Evolutionary conservation across 92 coral and sea anemone genomes (phyloP).

Genomic region (Micromussa lordhowensis): DNA sequence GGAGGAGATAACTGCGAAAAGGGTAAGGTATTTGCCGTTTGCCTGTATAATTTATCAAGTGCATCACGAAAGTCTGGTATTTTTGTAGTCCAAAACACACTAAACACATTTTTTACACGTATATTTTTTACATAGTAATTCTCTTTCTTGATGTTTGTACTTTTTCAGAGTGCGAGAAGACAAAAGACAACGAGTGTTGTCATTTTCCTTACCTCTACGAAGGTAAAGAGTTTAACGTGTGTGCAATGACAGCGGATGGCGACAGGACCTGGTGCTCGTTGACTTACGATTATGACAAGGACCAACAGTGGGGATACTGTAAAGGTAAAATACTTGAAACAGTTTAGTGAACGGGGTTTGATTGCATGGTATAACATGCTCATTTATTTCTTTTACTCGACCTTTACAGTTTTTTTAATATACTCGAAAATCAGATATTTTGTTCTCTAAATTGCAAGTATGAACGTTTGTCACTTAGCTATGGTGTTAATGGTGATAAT

Average conservation of each 20-base stretch:
- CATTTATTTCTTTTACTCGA: too few species aligned
- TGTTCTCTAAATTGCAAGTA: too few species aligned
- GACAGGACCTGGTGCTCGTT: neutral
- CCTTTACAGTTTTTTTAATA: too few species aligned
- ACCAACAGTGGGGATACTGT: neutral
- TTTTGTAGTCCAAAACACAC: too few species aligned
- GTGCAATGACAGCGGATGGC: neutral
- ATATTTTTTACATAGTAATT: too few species aligned
- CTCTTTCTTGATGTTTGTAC: too few species aligned
- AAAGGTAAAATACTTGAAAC: neutral
- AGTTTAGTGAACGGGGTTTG: too few species aligned
- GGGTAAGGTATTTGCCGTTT: neutral
- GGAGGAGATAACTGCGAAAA: slow-evolving; percentile 1
- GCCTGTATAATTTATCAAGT: neutral
- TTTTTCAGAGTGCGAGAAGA: neutral
- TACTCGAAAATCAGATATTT: too few species aligned
- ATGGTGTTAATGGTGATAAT: too few species aligned
- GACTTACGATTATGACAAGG: neutral
- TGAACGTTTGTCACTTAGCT: too few species aligned
- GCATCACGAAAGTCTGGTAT: neutral
- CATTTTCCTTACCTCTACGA: neutral
- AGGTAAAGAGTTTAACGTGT: neutral
- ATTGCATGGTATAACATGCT: too few species aligned
- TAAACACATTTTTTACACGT: too few species aligned
- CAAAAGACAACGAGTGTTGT: neutral